Base-by-base conservation (phyloP, 2,113 vertebrate genomes). In the Garra rufa region DNA sequence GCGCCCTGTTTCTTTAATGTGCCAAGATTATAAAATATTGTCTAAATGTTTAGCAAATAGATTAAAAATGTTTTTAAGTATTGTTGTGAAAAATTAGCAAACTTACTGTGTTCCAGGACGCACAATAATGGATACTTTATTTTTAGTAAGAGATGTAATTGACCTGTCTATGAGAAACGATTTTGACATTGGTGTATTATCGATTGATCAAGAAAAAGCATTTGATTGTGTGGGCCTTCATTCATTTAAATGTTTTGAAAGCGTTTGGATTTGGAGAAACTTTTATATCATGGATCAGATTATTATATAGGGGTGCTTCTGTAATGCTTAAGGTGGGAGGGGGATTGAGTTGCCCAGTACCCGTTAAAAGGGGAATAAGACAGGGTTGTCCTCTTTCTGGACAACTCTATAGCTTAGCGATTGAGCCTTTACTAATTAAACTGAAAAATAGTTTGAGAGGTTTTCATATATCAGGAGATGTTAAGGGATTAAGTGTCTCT, bases 191-290 rank as follows among this genome's bases (percentile, higher is more conserved):
- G 63, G 28, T 63, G 0, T 57, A 21, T 57, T 57, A 57, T n/a
- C 21, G 52, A 57, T 57, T 57, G 52, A 57, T 55, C 46, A 48
- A 48, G 46, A 48, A 50, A 50, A 50, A 15, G 48, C 48, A 15
- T 50, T 50, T 17, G 48, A 55, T 34, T 28, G 11, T 34, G 63
- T 67, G 28, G 15, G 63, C 13, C 65, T 41, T 69, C 3, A 41
- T 11, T 69, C 65, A 41, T 69, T 19, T 21, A 21, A 34, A 69
- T 69, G 65, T 19, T 69, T 69, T 21, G 30, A 41, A 69, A 19
- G 34, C 34, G 19, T 69, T 69, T 69, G 30, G 65, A 7, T 69
- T 69, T 69, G 65, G 65, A n/a, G n/a, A n/a, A n/a, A n/a, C n/a
- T n/a, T n/a, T n/a, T n/a, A n/a, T n/a, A n/a, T n/a, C n/a, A n/a